phyloP scores from a whole-genome alignment of 2,888 invertebrate species.

The Trileptium ribeirensis region DNA sequence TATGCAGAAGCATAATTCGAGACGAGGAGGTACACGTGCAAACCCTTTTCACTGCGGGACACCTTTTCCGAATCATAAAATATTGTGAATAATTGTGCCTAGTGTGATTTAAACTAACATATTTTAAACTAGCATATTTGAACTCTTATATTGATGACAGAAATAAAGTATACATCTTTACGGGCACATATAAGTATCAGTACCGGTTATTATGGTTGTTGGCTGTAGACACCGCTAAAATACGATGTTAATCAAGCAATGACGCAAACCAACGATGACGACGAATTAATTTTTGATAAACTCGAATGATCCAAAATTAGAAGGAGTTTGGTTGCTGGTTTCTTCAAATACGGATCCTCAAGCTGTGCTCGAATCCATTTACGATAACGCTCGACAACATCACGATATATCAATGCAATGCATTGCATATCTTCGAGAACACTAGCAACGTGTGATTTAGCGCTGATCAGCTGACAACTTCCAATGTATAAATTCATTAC shows the following conservation, averaged over 20 bases:
- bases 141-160: no score
- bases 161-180: no score
- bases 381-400: neutral
- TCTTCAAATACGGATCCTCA: neutral
- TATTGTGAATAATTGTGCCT: no score
- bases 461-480: neutral
- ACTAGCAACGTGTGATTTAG: neutral
- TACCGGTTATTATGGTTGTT: no score
- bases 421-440: neutral
- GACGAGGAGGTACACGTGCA: no score
- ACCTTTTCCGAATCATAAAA: no score
- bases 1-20: no score
- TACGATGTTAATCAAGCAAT: neutral
- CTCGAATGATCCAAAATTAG: neutral
- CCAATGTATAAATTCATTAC: neutral
- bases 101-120: no score
- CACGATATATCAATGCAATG: neutral
- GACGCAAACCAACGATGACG: neutral
- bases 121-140: no score
- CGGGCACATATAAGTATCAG: no score
- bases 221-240: no score
- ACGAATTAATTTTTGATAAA: neutral
- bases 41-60: no score
- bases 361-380: neutral
- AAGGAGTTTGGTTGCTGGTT: neutral